Evolutionary conservation across 2,797 vertebrate genomes (phyloP).

Genomic region (Kryptopterus vitreolus): DNA sequence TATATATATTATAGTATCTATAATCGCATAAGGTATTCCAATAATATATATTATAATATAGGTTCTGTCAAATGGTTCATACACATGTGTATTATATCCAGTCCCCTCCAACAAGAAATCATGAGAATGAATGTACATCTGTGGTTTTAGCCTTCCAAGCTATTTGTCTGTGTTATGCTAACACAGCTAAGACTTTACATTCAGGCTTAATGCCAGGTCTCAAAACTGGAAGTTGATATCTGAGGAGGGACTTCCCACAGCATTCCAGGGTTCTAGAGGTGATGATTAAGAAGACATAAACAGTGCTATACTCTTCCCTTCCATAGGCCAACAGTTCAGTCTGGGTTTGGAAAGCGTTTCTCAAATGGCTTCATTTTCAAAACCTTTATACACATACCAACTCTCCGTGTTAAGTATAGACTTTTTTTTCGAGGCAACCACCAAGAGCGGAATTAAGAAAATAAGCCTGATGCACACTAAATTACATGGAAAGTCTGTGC

Average conservation of each 20-base stretch:
- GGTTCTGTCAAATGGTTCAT: background rate
- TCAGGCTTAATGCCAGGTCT: conserved; percentile 25
- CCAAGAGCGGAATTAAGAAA: conserved; percentile 4
- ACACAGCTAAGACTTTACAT: conserved; percentile 34
- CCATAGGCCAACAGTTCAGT: conserved; percentile 1
- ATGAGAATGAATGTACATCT: conserved; percentile 18
- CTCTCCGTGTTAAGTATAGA: background rate
- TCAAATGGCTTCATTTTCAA: conserved; percentile 35
- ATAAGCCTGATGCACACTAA: background rate
- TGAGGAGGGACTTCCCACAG: conserved; percentile 33
- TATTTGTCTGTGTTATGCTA: conserved; percentile 22
- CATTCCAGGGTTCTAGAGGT: conserved; percentile 47
- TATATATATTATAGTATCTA: too few species aligned
- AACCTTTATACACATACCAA: conserved; percentile 28
- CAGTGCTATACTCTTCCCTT: conserved; percentile 42
- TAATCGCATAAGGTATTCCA: too few species aligned
- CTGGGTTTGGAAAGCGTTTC: conserved; percentile 32
- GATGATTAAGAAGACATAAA: conserved; percentile 48
- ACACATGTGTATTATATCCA: background rate
- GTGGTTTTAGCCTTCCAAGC: background rate
- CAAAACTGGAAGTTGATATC: conserved; percentile 38
- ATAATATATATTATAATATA: too few species aligned
- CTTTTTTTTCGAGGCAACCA: conserved; percentile 19
- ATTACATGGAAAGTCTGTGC: background rate
- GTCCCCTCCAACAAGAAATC: conserved; percentile 12